These are phyloP conservation scores for Lathamus discolor DNA, from an alignment of 2,113 vertebrate species.

Conservation along the genomic window DNA sequence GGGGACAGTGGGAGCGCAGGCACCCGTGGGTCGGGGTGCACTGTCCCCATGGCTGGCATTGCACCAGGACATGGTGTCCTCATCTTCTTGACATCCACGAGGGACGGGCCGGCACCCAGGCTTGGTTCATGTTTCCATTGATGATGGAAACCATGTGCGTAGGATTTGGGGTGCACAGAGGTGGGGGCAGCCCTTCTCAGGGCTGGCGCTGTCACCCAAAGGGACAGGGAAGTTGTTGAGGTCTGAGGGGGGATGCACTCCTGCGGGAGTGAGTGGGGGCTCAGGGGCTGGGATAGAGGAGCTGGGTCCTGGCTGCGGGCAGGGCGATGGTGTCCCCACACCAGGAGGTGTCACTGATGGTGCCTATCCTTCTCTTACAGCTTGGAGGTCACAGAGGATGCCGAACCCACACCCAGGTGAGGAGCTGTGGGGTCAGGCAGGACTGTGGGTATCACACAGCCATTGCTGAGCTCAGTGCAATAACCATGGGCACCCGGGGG, in stretches of 20 bases:
- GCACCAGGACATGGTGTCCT: background rate
- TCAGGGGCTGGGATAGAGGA: background rate
- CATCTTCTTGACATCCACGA: accelerated
- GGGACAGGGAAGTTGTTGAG: accelerated
- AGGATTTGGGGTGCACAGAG: background rate
- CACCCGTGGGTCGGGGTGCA: accelerated
- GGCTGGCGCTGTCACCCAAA: accelerated
- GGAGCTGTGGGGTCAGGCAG: accelerated
- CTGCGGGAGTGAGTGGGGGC: accelerated
- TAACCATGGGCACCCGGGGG: accelerated
- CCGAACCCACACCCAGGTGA: slow-evolving; percentile 32
- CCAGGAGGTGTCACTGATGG: background rate
- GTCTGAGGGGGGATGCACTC: accelerated
- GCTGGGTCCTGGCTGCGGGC: background rate
- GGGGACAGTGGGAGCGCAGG: background rate
- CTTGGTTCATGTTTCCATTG: background rate
- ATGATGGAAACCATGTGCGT: accelerated
- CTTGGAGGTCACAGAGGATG: background rate
- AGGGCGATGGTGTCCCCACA: accelerated
- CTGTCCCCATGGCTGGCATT: background rate
- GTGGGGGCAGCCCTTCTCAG: accelerated
- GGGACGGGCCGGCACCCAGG: accelerated
- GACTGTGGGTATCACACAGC: background rate
- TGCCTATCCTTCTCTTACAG: slow-evolving; percentile 41
- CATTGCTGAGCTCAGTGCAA: background rate